phyloP scores from a whole-genome alignment of 2,113 vertebrate species.

The Dasyurus viverrinus region DNA sequence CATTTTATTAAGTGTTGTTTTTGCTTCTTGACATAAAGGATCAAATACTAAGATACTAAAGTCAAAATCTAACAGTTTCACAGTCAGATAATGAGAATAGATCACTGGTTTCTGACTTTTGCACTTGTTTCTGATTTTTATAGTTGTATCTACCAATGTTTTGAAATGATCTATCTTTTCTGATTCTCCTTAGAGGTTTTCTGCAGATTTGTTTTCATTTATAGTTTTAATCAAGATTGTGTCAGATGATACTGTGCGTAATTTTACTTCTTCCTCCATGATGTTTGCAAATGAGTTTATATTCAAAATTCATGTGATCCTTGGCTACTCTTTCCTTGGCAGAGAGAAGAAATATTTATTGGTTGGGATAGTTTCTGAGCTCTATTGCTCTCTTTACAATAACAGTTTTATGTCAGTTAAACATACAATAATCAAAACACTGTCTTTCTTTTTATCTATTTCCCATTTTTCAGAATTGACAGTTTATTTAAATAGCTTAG shows the following conservation, averaged over 20 bases:
- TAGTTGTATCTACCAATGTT: no score
- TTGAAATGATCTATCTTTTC: no score
- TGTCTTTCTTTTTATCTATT: not conserved
- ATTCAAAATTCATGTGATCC: not conserved
- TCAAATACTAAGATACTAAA: not conserved
- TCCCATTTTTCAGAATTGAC: not conserved
- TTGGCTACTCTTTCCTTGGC: not conserved
- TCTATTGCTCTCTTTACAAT: not conserved
- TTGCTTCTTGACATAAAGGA: not conserved
- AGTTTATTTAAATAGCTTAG: not conserved
- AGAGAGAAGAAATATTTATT: not conserved
- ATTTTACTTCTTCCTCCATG: not conserved
- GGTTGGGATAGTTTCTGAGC: not conserved
- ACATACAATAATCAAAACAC: not conserved
- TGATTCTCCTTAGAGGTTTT: no score
- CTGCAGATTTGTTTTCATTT: not conserved
- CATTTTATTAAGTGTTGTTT: not conserved
- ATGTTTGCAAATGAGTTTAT: not conserved
- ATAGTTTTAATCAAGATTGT: not conserved
- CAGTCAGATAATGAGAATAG: no score
- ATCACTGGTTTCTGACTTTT: no score
- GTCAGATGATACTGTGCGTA: not conserved
- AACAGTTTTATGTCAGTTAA: not conserved
- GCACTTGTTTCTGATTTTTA: no score
- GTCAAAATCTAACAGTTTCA: not conserved